phyloP scores from a whole-genome alignment of 2,113 vertebrate species.

The Xyrauchen texanus region DNA sequence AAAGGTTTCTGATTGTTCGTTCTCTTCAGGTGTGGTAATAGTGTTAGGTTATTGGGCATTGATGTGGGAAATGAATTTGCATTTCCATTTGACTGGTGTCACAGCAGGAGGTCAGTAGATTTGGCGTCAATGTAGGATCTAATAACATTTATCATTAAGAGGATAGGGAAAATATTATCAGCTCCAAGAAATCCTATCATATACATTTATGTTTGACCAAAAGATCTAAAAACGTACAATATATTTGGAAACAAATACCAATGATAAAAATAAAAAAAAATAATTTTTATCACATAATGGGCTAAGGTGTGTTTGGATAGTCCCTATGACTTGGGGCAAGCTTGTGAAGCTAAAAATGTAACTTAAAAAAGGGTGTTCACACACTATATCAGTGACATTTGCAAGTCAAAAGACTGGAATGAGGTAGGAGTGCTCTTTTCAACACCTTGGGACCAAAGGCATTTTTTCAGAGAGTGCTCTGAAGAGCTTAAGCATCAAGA shows the following conservation, averaged over 20 bases:
- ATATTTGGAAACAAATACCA: no score
- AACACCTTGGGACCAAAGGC: slow-evolving; percentile 61
- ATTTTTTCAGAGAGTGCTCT: slow-evolving; percentile 55
- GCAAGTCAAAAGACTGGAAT: slow-evolving; percentile 62
- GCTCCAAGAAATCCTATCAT: no score
- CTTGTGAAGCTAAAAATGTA: slow-evolving; percentile 14
- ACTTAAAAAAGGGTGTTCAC: slow-evolving; percentile 54
- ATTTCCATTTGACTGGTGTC: slow-evolving; percentile 21
- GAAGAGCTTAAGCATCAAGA: slow-evolving; percentile 40
- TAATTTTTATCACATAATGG: not conserved
- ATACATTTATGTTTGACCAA: no score
- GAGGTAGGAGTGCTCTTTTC: slow-evolving; percentile 40
- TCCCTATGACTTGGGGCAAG: slow-evolving; percentile 42
- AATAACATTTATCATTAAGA: slow-evolving; percentile 11
- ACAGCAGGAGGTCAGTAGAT: not conserved
- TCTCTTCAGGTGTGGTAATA: not conserved
- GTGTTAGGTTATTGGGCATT: not conserved
- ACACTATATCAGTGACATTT: slow-evolving; percentile 54
- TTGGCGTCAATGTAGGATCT: not conserved
- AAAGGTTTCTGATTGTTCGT: not conserved
- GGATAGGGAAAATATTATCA: slow-evolving; percentile 18
- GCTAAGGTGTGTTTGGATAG: not conserved
- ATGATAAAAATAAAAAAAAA: no score
- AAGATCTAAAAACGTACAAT: no score
- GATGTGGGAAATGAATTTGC: slow-evolving; percentile 30